Conservation (phyloP, 2,113 vertebrate genomes). For the Anser cygnoides region DNA sequence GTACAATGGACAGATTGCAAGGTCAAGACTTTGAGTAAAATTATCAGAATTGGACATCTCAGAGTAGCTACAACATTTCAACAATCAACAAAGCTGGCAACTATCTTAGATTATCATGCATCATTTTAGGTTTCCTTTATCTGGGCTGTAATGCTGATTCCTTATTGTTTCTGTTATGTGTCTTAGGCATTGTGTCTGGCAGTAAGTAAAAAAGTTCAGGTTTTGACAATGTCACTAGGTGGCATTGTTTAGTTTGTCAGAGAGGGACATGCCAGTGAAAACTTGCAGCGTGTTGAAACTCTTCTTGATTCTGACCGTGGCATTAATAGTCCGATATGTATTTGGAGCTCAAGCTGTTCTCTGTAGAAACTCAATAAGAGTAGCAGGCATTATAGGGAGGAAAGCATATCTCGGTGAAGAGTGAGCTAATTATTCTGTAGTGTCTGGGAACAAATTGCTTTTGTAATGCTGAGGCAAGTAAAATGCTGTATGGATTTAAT, state of each 20-base stretch:
- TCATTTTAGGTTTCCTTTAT: not conserved
- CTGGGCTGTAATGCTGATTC: not conserved
- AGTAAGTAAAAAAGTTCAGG: not conserved
- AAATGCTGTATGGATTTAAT: not conserved
- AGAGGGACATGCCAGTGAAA: not conserved
- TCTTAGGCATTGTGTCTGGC: not conserved
- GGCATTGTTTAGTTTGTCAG: conserved; percentile 55
- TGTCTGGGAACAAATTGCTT: not conserved
- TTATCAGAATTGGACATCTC: not conserved
- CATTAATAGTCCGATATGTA: not conserved
- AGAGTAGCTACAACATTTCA: not conserved
- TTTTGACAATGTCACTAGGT: conserved; percentile 37
- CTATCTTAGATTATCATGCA: not conserved
- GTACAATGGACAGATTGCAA: not conserved
- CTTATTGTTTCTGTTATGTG: not conserved
- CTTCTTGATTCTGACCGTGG: not conserved
- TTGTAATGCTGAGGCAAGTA: not conserved
- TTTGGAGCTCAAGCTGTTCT: not conserved
- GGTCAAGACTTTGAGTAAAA: not conserved
- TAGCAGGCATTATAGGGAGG: not conserved
- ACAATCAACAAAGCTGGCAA: not conserved
- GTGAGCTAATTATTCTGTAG: not conserved
- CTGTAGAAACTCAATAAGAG: not conserved
- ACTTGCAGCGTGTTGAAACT: not conserved
- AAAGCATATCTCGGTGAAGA: not conserved